Conservation (phyloP, 2,888 invertebrate species). For the Chymomyza fuscimana region DNA sequence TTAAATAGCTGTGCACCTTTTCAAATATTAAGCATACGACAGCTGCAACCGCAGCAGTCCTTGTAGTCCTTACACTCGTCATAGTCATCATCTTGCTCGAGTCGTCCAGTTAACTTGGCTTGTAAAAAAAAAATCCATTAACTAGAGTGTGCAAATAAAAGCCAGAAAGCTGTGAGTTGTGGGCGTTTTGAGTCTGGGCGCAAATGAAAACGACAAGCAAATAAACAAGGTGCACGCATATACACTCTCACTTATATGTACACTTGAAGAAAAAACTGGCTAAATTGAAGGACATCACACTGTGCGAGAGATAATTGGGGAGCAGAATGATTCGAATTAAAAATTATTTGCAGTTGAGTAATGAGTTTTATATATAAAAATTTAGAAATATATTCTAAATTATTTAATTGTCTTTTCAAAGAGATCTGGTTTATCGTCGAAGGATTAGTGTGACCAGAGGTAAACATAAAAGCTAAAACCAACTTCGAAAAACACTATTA, state of each 20-base stretch:
- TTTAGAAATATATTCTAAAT: too few species aligned
- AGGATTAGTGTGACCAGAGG: too few species aligned
- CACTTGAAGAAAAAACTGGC: background rate
- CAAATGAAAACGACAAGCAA: slow-evolving; percentile 67
- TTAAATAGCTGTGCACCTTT: slow-evolving; percentile 9
- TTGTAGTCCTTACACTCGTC: background rate
- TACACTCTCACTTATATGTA: slow-evolving; percentile 25
- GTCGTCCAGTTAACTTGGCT: background rate
- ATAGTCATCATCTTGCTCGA: background rate
- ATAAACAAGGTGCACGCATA: slow-evolving; percentile 58
- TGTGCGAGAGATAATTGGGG: too few species aligned
- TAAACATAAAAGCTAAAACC: too few species aligned
- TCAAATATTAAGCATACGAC: slow-evolving; percentile 69
- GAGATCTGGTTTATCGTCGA: too few species aligned
- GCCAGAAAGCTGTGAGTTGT: slow-evolving; percentile 13
- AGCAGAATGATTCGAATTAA: too few species aligned
- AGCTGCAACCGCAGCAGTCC: slow-evolving; percentile 44
- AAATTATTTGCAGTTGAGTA: too few species aligned
- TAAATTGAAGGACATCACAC: too few species aligned
- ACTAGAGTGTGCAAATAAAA: slow-evolving; percentile 68
- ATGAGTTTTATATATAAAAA: too few species aligned
- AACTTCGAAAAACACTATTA: too few species aligned
- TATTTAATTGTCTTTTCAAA: too few species aligned
- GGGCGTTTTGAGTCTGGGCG: slow-evolving; percentile 43
- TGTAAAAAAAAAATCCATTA: slow-evolving; percentile 62